Evolutionary conservation across 2,888 invertebrate genomes (phyloP), one percentile per base, ranked within the genome.

Genomic region (Mythimna loreyi): DNA sequence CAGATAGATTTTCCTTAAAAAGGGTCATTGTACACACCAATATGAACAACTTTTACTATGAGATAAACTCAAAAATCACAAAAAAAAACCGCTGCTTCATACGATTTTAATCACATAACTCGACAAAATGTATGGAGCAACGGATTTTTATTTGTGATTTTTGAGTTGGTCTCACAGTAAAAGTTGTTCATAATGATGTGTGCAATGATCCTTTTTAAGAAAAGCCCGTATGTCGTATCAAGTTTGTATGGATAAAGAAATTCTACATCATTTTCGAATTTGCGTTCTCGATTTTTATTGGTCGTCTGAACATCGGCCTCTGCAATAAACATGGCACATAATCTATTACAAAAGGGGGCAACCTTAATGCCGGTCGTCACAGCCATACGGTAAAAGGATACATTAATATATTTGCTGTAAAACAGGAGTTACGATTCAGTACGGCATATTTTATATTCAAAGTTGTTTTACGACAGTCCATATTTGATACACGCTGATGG

Each of bases 351-450:
- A 84, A 80, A 69, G 71, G 66, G 65, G 60, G 43, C 67, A 61
- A 67, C 53, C 62, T 59, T 83, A 81, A 83, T 67, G 61, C 61
- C 43, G 57, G 52, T 47, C 65, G 66, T 70, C 66, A n/a, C 2
- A 45, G 49, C 55, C 61, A 63, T 72, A 73, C 36, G 77, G 43
- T 68, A 71, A 71, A 71, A 73, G 78, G 71, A 40, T 75, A 70
- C 81, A 84, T 86, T 80, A 83, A 86, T 88, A 86, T 85, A 83
- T 85, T 68, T 68, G 84, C 74, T 78, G 80, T 91, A 89, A 90
- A 90, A 87, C 76, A 72, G 53, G 58, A 75, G 78, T 78, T 81
- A 78, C 67, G 81, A 59, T 72, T 58, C 78, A 3, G 36, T 65
- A 70, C 57, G 80, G 82, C 73, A 83, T 81, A 86, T 85, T 85